phyloP scores from a whole-genome alignment of 64 coral and sea anemone genomes.

The Pachyseris speciosa region DNA sequence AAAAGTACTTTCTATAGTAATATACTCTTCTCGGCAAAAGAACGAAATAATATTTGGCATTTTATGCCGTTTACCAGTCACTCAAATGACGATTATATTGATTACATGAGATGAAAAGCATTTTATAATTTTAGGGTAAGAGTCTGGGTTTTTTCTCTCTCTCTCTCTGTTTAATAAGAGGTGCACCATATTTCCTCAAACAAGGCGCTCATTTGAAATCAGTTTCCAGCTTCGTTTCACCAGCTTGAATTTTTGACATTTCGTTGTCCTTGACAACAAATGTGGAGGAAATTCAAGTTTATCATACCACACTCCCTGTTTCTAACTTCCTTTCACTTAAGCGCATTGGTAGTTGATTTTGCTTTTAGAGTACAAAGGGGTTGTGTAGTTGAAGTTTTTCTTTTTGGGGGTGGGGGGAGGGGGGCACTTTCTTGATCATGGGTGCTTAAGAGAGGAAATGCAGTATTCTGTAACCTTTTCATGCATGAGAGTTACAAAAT shows the following conservation, averaged over 20 bases:
- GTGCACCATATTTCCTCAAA: neutral
- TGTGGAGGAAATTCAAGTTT: neutral
- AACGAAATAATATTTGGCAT: neutral
- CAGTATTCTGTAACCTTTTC: neutral
- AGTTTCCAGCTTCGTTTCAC: neutral
- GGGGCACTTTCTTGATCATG: too few species aligned
- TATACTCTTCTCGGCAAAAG: neutral
- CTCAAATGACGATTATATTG: neutral
- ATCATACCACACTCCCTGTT: neutral
- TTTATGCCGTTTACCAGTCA: conserved; percentile 38
- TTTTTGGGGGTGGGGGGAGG: too few species aligned
- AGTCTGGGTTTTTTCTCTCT: neutral
- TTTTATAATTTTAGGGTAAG: neutral
- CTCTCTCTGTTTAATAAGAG: neutral
- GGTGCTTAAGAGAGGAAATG: neutral
- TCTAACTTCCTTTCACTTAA: neutral
- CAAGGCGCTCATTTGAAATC: neutral
- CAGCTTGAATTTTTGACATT: neutral
- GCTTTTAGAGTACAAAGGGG: too few species aligned
- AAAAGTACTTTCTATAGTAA: neutral
- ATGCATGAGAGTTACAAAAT: neutral
- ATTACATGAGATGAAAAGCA: neutral
- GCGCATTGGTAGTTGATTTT: too few species aligned
- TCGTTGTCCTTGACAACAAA: neutral
- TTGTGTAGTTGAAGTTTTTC: neutral